A percentile compares a stretch with the other conserved stretches of the same genome.
Conservation (phyloP, 1,140 invertebrate genomes). For the Musca vetustissima region DNA sequence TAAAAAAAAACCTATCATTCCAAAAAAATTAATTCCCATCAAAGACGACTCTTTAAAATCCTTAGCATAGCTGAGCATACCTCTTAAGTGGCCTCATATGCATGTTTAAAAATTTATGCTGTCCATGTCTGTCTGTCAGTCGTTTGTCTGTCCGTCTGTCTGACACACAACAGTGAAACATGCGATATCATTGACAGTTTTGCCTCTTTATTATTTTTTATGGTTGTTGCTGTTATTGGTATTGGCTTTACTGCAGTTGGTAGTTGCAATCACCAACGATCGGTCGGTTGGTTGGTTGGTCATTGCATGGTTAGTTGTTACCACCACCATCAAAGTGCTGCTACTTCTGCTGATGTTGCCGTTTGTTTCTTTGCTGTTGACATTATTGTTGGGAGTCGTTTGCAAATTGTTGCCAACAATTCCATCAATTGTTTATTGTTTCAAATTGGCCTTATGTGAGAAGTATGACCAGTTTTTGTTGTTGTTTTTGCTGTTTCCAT, state of each 20-base stretch:
- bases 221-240: constrained; percentile 3
- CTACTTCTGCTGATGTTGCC: not conserved
- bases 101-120: not conserved
- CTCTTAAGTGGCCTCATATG: not conserved
- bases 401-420: constrained; percentile 20
- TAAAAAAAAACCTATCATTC: too few species aligned
- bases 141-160: too few species aligned
- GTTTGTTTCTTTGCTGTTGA: not conserved
- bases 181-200: constrained; percentile 21
- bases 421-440: constrained; percentile 21
- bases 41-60: not conserved
- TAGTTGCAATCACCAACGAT: not conserved
- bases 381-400: not conserved
- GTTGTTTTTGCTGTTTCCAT: too few species aligned
- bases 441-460: constrained; percentile 7
- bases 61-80: not conserved
- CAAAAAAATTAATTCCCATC: not conserved
- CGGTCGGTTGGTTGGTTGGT: too few species aligned
- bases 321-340: too few species aligned
- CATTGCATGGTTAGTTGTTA: not conserved
- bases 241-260: not conserved
- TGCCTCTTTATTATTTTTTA: constrained; percentile 17
- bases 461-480: too few species aligned
- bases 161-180: constrained; percentile 9
- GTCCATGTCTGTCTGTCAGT: not conserved